phyloP scores from a whole-genome alignment of 2,797 vertebrate species.

The Epinephelus awoara region DNA sequence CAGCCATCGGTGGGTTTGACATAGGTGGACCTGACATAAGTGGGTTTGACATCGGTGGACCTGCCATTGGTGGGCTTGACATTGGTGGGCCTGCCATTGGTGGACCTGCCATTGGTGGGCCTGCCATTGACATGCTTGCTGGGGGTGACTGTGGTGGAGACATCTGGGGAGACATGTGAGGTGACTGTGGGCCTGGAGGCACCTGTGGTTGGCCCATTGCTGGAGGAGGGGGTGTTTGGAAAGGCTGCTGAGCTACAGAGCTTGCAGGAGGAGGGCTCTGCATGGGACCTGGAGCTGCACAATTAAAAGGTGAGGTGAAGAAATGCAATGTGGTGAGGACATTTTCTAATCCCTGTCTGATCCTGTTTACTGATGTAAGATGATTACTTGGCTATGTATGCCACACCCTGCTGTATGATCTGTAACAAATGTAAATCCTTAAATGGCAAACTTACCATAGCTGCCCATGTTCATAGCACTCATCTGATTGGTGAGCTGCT shows the following conservation, averaged over 20 bases:
- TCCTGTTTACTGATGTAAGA: not conserved
- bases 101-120: conserved; percentile 76
- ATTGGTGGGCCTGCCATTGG: conserved; percentile 72
- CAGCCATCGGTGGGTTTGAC: conserved; percentile 77
- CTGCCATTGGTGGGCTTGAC: conserved; percentile 75
- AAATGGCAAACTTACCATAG: conserved; percentile 84
- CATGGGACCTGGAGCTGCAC: conserved; percentile 81
- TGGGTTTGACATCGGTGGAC: conserved; percentile 68
- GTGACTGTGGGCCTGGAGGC: conserved; percentile 82
- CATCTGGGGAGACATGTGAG: conserved; percentile 76
- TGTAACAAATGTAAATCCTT: not conserved
- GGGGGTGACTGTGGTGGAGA: conserved; percentile 74
- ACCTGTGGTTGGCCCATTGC: conserved; percentile 78
- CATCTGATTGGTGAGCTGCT: conserved; percentile 91
- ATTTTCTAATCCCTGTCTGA: not conserved
- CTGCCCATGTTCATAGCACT: conserved; percentile 90
- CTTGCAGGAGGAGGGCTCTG: conserved; percentile 71
- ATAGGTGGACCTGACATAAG: conserved; percentile 80
- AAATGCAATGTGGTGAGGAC: conserved; percentile 9
- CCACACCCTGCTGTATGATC: not conserved
- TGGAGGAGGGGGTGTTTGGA: conserved; percentile 78
- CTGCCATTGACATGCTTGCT: conserved; percentile 67
- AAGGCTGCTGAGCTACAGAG: conserved; percentile 72
- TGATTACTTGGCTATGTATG: not conserved
- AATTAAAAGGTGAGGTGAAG: conserved; percentile 17